Conservation (phyloP, 2,113 vertebrate species). For the Malurus alboscapulatus region DNA sequence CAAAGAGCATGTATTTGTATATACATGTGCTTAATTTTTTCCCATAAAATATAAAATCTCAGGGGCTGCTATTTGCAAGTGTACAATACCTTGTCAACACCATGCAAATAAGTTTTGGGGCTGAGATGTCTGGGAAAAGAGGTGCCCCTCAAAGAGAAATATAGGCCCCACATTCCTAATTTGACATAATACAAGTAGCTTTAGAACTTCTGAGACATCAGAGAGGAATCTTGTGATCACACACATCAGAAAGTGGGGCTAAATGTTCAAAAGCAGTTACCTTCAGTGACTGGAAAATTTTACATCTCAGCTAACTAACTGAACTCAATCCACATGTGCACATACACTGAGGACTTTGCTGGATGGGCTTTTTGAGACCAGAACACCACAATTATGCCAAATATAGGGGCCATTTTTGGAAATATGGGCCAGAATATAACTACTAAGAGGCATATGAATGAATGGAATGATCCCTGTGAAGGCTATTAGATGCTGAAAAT, state of each 20-base stretch:
- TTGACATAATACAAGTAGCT: neutral
- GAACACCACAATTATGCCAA: neutral
- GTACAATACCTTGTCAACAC: neutral
- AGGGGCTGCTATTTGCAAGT: neutral
- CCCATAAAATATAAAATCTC: neutral
- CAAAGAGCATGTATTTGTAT: neutral
- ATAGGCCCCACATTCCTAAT: neutral
- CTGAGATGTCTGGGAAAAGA: neutral
- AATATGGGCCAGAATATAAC: neutral
- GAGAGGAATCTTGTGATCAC: neutral
- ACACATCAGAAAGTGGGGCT: neutral
- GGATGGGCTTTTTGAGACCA: neutral
- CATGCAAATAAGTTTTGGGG: neutral
- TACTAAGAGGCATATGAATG: constrained; percentile 11
- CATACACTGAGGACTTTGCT: neutral
- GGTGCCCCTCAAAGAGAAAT: neutral
- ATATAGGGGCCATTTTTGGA: neutral
- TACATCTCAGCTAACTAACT: neutral
- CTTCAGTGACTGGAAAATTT: neutral
- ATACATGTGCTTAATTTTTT: neutral
- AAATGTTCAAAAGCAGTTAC: neutral
- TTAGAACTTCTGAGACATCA: neutral
- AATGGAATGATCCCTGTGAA: constrained; percentile 21
- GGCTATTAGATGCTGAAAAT: constrained; percentile 26
- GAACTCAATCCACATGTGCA: neutral